These are phyloP conservation scores for Poecile atricapillus DNA, from an alignment of 2,113 vertebrate species.

Conservation along the genomic window DNA sequence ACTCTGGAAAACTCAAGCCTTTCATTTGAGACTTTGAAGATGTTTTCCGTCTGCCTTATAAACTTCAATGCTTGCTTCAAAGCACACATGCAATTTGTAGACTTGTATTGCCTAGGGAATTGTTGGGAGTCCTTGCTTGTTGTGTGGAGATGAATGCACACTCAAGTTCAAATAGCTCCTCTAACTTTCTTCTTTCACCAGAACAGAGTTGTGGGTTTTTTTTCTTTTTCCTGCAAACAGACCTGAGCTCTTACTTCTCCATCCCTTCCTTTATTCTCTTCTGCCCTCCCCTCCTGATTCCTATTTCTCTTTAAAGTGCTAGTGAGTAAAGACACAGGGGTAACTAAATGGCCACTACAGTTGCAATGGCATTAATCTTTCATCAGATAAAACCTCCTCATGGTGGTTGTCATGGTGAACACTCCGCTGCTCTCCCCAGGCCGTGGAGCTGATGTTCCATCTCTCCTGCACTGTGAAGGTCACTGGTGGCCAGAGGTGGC, in stretches of 20 bases:
- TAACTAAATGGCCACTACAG: not conserved
- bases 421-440: not conserved
- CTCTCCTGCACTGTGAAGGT: not conserved
- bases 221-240: not conserved
- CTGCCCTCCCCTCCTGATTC: not conserved
- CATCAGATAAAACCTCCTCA: not conserved
- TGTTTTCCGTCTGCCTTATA: not conserved
- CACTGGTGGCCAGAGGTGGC: not conserved
- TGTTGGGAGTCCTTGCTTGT: not conserved
- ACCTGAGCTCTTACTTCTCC: not conserved
- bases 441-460: rapidly evolving
- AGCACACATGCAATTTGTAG: not conserved
- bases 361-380: not conserved
- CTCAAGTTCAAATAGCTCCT: not conserved
- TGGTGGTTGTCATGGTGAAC: not conserved
- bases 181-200: not conserved
- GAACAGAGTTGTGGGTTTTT: not conserved
- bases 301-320: not conserved
- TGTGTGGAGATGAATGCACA: not conserved
- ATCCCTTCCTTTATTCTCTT: not conserved
- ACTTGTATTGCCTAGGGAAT: not conserved
- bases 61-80: not conserved
- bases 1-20: not conserved
- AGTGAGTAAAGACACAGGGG: not conserved
- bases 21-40: not conserved